Percentiles rank a stretch among this genome's conserved stretches.
These are phyloP conservation scores for Bicyclus anynana DNA, from an alignment of 1,140 invertebrate genomes.

Conservation along the genomic window DNA sequence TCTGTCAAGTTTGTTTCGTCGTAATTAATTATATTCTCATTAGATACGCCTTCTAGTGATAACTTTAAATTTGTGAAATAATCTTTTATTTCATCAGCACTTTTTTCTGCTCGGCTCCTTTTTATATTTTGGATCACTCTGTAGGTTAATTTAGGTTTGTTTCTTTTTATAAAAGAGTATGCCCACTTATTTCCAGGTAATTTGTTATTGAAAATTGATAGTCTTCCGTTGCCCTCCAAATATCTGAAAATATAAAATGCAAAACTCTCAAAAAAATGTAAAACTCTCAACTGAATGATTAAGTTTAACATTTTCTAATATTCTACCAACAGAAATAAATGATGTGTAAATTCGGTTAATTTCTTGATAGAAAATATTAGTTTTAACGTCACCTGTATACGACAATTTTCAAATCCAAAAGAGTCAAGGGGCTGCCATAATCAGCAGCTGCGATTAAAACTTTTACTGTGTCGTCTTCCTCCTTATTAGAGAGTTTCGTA, in stretches of 20 bases:
- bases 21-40: constrained; percentile 18
- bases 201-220: constrained; percentile 15
- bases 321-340: no score
- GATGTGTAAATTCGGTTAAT: no score
- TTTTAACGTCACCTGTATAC: no score
- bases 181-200: constrained; percentile 24
- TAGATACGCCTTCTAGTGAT: constrained; percentile 3
- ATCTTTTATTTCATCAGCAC: neutral
- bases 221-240: constrained; percentile 20
- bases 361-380: no score
- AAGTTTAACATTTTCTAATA: no score
- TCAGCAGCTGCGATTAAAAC: constrained; percentile 20
- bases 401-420: constrained; percentile 24
- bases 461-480: constrained; percentile 24
- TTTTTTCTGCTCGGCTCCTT: constrained; percentile 12
- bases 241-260: no score
- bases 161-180: constrained; percentile 12
- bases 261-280: no score
- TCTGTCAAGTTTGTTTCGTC: constrained; percentile 18
- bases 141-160: neutral
- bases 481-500: constrained; percentile 11
- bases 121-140: constrained; percentile 13
- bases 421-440: constrained; percentile 23
- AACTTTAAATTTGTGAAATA: constrained; percentile 2
- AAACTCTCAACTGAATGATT: no score